Evolutionary conservation across 2,888 invertebrate genomes (phyloP).

Genomic region (Phorcus lineatus): DNA sequence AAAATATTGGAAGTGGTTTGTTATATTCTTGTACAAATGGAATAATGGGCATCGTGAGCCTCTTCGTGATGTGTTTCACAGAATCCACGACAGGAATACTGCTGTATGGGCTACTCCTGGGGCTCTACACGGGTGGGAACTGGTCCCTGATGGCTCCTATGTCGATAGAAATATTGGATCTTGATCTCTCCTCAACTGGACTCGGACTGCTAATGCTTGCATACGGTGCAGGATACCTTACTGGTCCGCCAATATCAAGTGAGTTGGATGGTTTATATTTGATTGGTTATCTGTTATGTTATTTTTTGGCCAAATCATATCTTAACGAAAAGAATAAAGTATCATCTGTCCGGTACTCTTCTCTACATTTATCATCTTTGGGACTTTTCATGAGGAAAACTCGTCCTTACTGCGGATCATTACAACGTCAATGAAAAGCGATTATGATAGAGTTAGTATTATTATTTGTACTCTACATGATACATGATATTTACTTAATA

Average conservation of each 20-base stretch:
- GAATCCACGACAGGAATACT: neutral
- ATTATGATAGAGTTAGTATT: too few species aligned
- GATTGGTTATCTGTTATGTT: neutral
- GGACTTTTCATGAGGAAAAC: too few species aligned
- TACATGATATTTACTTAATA: too few species aligned
- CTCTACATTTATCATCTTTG: too few species aligned
- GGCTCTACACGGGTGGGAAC: constrained; percentile 18
- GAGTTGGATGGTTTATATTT: neutral
- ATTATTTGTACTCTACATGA: too few species aligned
- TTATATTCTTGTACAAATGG: constrained; percentile 5
- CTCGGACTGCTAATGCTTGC: constrained; percentile 16
- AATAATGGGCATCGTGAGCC: neutral
- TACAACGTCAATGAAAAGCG: too few species aligned
- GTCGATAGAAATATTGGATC: constrained; percentile 19
- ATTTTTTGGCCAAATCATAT: too few species aligned
- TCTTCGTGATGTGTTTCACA: neutral
- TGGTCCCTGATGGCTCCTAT: constrained; percentile 17
- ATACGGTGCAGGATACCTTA: neutral
- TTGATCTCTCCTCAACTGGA: neutral
- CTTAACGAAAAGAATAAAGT: too few species aligned
- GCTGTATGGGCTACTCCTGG: constrained; percentile 18
- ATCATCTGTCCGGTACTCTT: too few species aligned
- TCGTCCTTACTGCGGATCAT: too few species aligned
- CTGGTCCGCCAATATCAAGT: constrained; percentile 15
- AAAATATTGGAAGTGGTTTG: too few species aligned